A percentile compares a stretch with the other conserved stretches of the same genome.
phyloP scores from a whole-genome alignment of 2,113 vertebrate species.

The Gavialis gangeticus region DNA sequence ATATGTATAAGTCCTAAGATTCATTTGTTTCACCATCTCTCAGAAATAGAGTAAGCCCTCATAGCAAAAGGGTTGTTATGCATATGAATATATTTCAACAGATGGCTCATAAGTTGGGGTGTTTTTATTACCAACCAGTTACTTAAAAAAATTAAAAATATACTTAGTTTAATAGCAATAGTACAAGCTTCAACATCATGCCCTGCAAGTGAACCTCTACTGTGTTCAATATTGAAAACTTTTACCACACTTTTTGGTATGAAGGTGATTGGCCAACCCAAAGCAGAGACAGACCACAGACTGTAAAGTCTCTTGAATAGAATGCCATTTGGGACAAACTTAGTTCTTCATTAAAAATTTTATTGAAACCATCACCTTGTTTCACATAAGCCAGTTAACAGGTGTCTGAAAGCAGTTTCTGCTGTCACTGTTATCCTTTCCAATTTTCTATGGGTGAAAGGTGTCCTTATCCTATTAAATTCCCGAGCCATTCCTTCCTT shows the following conservation, averaged over 20 bases:
- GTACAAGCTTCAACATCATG: neutral
- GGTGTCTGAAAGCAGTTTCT: neutral
- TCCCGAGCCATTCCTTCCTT: neutral
- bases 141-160: too few species aligned
- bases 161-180: neutral
- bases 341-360: neutral
- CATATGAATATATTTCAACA: neutral
- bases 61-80: neutral
- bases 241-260: neutral
- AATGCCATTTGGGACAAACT: neutral
- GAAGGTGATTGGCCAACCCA: neutral
- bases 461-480: neutral
- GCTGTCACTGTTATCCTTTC: neutral
- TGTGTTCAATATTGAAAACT: neutral
- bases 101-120: accelerated
- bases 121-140: neutral
- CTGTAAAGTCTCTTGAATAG: neutral
- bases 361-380: neutral
- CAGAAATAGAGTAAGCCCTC: neutral
- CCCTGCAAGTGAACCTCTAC: neutral
- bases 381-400: neutral
- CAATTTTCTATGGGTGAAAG: neutral
- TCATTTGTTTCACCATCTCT: neutral
- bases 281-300: neutral
- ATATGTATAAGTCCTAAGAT: neutral